These are phyloP conservation scores for Eugnorisma glareosa DNA, from an alignment of 2,888 invertebrate genomes.

Conservation along the genomic window DNA sequence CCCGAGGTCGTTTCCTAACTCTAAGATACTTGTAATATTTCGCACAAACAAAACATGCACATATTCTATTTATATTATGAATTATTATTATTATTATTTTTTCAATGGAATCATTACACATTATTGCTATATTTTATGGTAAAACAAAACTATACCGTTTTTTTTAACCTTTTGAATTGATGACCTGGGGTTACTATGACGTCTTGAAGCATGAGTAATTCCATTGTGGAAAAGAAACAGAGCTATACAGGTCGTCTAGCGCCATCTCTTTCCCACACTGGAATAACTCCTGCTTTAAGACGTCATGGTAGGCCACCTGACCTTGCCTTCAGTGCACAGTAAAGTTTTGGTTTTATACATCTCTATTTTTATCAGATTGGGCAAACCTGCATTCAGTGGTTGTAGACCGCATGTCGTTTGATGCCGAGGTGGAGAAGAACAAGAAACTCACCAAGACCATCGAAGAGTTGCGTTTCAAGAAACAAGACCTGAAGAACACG, in stretches of 20 bases:
- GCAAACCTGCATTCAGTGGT: slow-evolving; percentile 86
- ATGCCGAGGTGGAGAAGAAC: slow-evolving; percentile 87
- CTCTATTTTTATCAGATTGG: slow-evolving; percentile 78
- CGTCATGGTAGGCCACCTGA: too few species aligned
- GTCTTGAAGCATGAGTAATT: too few species aligned
- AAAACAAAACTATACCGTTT: background rate
- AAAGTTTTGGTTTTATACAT: background rate
- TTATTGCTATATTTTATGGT: background rate
- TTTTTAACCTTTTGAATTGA: background rate
- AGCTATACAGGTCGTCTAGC: too few species aligned
- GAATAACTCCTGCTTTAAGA: too few species aligned
- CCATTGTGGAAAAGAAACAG: too few species aligned
- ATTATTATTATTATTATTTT: background rate
- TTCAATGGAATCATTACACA: background rate
- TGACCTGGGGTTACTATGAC: background rate
- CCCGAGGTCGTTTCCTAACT: background rate
- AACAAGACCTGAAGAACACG: slow-evolving; percentile 83
- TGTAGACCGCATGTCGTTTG: slow-evolving; percentile 88
- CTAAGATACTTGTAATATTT: background rate
- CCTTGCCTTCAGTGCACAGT: background rate
- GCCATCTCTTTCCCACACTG: too few species aligned
- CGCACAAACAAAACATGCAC: background rate
- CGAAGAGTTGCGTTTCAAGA: slow-evolving; percentile 87
- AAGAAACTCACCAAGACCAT: slow-evolving; percentile 84
- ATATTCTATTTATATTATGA: background rate